Evolutionary conservation across 2,797 vertebrate species (phyloP).

Genomic region (Syncerus caffer): DNA sequence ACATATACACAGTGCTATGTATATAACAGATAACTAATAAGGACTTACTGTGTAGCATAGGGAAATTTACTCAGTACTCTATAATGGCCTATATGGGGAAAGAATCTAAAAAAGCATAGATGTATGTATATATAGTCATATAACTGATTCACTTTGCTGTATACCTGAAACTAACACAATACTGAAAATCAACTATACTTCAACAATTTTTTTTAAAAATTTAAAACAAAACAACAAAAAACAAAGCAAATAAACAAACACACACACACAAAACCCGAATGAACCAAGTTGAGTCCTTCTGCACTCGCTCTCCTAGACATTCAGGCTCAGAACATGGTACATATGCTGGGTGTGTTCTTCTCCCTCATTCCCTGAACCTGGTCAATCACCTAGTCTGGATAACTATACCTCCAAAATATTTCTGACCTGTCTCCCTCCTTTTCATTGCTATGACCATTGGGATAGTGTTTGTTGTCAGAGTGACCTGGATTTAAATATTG

Average conservation of each 20-base stretch:
- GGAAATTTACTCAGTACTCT: neutral
- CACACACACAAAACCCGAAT: accelerated
- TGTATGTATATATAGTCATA: neutral
- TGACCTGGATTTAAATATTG: neutral
- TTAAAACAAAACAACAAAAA: neutral
- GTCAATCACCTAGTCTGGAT: neutral
- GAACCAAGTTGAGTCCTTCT: neutral
- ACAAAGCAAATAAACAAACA: neutral
- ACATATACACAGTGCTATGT: neutral
- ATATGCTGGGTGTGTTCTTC: neutral
- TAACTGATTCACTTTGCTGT: neutral
- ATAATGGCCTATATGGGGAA: neutral
- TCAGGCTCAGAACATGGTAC: accelerated
- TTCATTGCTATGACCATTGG: neutral
- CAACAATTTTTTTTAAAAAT: neutral
- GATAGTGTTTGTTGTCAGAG: neutral
- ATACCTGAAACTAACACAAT: neutral
- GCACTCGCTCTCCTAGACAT: neutral
- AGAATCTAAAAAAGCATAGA: neutral
- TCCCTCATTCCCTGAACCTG: neutral
- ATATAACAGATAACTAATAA: neutral
- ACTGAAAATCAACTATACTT: neutral
- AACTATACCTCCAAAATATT: neutral
- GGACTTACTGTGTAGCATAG: neutral
- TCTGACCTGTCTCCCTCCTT: neutral